A percentile compares a stretch with the other conserved stretches of the same genome.
These are phyloP conservation scores for Thymelicus lineola DNA, from an alignment of 2,888 invertebrate species.

Conservation along the genomic window DNA sequence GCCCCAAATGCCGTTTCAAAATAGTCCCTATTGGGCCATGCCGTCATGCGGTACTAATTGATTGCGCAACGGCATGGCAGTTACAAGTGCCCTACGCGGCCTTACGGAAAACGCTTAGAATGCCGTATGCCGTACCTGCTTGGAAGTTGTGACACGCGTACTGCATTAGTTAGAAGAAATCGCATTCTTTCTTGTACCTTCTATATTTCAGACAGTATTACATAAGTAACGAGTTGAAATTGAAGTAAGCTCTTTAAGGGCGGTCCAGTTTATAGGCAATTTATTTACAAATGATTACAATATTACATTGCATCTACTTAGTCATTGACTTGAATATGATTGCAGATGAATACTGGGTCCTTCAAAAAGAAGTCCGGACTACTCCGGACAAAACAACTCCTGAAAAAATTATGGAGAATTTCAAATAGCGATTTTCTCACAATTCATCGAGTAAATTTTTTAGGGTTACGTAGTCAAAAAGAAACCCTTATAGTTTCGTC, in stretches of 20 bases:
- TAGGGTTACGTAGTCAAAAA: too few species aligned
- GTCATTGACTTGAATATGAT: too few species aligned
- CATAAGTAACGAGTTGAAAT: slow-evolving; percentile 1
- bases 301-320: too few species aligned
- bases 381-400: too few species aligned
- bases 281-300: too few species aligned
- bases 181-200: slow-evolving; percentile 20
- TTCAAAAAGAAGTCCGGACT: too few species aligned
- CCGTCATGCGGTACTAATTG: slow-evolving; percentile 17
- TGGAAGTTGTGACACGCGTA: slow-evolving; percentile 17
- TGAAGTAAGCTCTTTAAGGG: not conserved
- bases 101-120: slow-evolving; percentile 15
- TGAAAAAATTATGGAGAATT: too few species aligned
- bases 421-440: too few species aligned
- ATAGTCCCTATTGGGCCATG: slow-evolving; percentile 9
- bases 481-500: too few species aligned
- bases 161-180: slow-evolving; percentile 23
- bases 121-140: slow-evolving; percentile 13
- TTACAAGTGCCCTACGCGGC: slow-evolving; percentile 8
- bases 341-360: too few species aligned
- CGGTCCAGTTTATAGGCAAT: not conserved
- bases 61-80: slow-evolving; percentile 20
- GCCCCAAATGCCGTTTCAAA: slow-evolving; percentile 6
- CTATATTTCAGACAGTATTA: slow-evolving; percentile 4
- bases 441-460: too few species aligned